phyloP scores from a whole-genome alignment of 1,140 invertebrate genomes.

The Heliothis subflexa region DNA sequence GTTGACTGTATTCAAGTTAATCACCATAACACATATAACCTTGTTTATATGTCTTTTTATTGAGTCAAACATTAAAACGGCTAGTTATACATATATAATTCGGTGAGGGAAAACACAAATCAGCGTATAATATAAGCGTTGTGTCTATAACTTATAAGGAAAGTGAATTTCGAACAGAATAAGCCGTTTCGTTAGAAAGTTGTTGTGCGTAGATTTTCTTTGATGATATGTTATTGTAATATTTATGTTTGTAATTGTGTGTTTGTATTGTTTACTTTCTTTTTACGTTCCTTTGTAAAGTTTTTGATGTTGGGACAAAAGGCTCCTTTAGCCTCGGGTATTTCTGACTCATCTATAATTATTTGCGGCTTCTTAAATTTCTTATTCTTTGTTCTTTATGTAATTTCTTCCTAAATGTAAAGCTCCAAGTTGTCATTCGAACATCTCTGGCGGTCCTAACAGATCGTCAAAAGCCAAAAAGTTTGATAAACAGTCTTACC shows the following conservation, averaged over 20 bases:
- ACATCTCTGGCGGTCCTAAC: too few relatives aligned
- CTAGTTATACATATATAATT: neutral
- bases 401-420: too few relatives aligned
- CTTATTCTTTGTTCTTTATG: too few relatives aligned
- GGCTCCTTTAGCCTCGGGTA: neutral
- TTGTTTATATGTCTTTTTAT: neutral
- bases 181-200: constrained; percentile 19
- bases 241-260: constrained; percentile 19
- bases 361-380: too few relatives aligned
- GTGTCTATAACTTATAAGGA: constrained; percentile 12
- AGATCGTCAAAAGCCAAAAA: too few relatives aligned
- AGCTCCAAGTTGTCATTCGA: too few relatives aligned
- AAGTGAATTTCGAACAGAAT: constrained; percentile 5
- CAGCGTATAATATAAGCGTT: neutral
- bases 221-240: neutral
- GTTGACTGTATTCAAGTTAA: too few relatives aligned
- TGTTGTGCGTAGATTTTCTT: constrained; percentile 23
- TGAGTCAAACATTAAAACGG: neutral
- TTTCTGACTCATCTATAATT: neutral
- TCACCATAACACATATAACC: too few relatives aligned
- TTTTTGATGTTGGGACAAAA: neutral
- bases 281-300: neutral
- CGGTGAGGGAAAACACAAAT: neutral
- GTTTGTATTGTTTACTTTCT: constrained; percentile 5
- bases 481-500: too few relatives aligned